Evolutionary conservation across 1,140 invertebrate genomes (phyloP).

Genomic region (Papilio aristodemus): DNA sequence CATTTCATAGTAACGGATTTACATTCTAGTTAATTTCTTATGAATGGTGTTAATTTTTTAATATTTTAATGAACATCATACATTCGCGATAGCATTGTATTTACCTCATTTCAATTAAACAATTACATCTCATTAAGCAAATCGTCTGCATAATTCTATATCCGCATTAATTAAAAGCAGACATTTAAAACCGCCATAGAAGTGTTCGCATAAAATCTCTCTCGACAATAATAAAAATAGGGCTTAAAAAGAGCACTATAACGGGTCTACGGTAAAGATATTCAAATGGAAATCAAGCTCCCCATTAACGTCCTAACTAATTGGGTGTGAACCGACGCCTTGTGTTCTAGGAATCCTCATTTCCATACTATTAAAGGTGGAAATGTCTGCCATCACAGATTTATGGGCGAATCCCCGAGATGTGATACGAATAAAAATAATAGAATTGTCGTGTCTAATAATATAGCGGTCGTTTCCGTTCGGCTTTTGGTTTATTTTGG

Average conservation of each 20-base stretch:
- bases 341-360: slow-evolving; percentile 64
- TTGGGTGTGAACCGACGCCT: slow-evolving; percentile 56
- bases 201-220: slow-evolving; percentile 31
- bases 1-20: slow-evolving; percentile 50
- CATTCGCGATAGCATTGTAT: too few relatives aligned
- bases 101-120: slow-evolving; percentile 15
- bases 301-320: slow-evolving; percentile 53
- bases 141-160: slow-evolving; percentile 24
- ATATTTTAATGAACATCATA: too few relatives aligned
- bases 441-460: slow-evolving; percentile 79
- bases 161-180: slow-evolving; percentile 28
- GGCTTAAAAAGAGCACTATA: slow-evolving; percentile 21
- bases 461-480: slow-evolving; percentile 76
- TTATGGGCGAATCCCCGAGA: slow-evolving; percentile 72
- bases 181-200: slow-evolving; percentile 24
- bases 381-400: slow-evolving; percentile 59
- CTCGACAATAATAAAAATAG: slow-evolving; percentile 30
- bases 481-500: slow-evolving; percentile 75
- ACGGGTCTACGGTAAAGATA: slow-evolving; percentile 38
- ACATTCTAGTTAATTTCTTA: too few relatives aligned
- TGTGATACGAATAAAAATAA: slow-evolving; percentile 79
- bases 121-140: slow-evolving; percentile 13
- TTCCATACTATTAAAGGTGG: slow-evolving; percentile 58
- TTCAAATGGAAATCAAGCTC: slow-evolving; percentile 46
- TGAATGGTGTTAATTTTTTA: not conserved